Evolutionary conservation across 1,140 invertebrate genomes (phyloP).

Genomic region (Heterodera carotae): DNA sequence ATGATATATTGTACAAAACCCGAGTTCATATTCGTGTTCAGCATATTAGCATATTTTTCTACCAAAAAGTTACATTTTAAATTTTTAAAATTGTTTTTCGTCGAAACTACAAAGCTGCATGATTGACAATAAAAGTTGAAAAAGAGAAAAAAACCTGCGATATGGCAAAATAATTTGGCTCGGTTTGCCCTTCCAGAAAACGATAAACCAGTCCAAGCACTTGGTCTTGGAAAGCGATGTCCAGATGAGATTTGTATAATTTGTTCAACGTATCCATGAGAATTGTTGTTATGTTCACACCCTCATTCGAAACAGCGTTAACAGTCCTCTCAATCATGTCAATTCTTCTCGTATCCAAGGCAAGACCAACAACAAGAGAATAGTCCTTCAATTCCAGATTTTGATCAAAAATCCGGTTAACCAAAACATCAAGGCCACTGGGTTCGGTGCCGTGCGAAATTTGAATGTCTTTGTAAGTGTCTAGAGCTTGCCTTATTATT

Average conservation of each 20-base stretch:
- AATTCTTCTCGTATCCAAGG: constrained; percentile 57
- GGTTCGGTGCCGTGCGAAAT: constrained; percentile 64
- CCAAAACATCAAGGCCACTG: constrained; percentile 90
- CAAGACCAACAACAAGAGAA: constrained; percentile 57
- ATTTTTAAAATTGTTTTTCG: too few species aligned
- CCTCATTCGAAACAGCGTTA: constrained; percentile 30
- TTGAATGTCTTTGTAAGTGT: constrained; percentile 65
- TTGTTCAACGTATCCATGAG: constrained; percentile 57
- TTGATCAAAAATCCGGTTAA: constrained; percentile 92
- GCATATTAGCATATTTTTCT: too few species aligned
- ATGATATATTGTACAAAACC: too few species aligned
- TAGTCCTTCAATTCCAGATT: constrained; percentile 52
- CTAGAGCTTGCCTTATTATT: constrained; percentile 69
- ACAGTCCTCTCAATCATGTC: constrained; percentile 60
- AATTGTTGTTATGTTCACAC: constrained; percentile 50
- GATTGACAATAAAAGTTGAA: too few species aligned
- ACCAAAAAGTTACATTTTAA: too few species aligned
- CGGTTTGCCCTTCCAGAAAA: constrained; percentile 49
- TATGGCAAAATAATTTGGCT: constrained; percentile 57
- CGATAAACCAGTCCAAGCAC: constrained; percentile 50
- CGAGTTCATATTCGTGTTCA: too few species aligned
- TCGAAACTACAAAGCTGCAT: too few species aligned
- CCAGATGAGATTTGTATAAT: constrained; percentile 56
- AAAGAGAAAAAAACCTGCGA: too few species aligned
- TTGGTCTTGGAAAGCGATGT: constrained; percentile 46